Base-by-base conservation (phyloP, 2,888 invertebrate genomes). In the Lordiphosa fenestrarum region DNA sequence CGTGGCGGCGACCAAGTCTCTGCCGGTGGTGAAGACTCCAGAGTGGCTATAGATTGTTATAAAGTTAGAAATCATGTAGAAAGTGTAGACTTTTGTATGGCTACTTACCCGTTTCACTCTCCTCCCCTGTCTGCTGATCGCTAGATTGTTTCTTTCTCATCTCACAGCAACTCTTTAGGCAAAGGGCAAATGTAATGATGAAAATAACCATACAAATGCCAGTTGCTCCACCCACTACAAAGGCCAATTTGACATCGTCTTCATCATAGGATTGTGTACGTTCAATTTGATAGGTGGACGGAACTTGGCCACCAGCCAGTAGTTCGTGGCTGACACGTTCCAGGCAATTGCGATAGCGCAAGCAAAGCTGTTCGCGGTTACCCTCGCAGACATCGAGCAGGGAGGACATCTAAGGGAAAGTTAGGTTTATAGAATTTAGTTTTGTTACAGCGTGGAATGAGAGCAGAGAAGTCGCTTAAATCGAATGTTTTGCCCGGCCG, bases 201-300 rank as follows among this genome's bases (percentile, higher is more conserved):
- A 81, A 82, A 12, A 84, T 78, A 40, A 86, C 73, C 51, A 77
- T 53, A 13, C 86, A 80, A 33, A 86, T 69, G 39, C 89, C 89
- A 2, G 87, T 65, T 12, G 84, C 81, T 2, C 77, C 69, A 2
- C 88, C 88, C 48, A 87, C 73, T 0, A 86, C 67, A 40, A 88
- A 88, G 10, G 84, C 85, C 57, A 88, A 71, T 51, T 84, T 80
- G 6, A 88, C 63, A 54, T 87, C 87, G 40, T 85, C 66, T 57
- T 84, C 74, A 9, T 84, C 80, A 46, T 73, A 86, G 54, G 65
- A 62, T 25, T 69, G 78, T 1, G 65, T 25, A 36, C 62, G 60
- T 33, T 55, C 53, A 23, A 70, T 38, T 44, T 23, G 54, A 35
- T 69, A 52, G 2, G 67, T 25, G 4, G 47, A 40, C 33, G 72